Conservation (phyloP, 2,888 invertebrate species). For the Callimorpha dominula region DNA sequence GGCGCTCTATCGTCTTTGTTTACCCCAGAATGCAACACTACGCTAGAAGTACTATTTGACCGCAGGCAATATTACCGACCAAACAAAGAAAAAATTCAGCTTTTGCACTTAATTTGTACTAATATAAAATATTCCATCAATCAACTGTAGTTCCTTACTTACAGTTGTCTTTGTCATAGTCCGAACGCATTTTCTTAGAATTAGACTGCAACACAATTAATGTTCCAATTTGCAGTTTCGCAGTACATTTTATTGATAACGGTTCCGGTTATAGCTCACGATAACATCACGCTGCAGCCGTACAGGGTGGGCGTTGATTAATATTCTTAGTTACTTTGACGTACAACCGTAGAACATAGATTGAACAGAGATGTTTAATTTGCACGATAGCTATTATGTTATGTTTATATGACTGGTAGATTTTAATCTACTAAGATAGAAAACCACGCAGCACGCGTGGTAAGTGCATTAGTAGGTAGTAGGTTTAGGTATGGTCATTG, state of each 20-base stretch:
- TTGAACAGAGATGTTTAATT: constrained; percentile 5
- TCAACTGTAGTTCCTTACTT: not conserved
- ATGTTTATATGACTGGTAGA: not conserved
- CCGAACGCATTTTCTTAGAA: constrained; percentile 45
- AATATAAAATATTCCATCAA: not conserved
- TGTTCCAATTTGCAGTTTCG: constrained; percentile 45
- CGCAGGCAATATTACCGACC: too few relatives aligned
- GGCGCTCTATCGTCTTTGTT: too few relatives aligned
- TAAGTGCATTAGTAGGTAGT: not conserved
- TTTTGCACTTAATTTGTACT: too few relatives aligned
- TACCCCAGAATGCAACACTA: too few relatives aligned
- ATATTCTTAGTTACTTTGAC: constrained; percentile 28
- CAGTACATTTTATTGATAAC: constrained; percentile 49
- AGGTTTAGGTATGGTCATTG: not conserved
- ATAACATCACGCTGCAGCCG: constrained; percentile 42
- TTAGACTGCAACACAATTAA: constrained; percentile 44
- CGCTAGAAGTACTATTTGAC: too few relatives aligned
- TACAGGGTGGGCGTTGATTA: constrained; percentile 49
- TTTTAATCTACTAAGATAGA: not conserved
- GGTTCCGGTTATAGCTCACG: constrained; percentile 49
- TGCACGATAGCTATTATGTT: not conserved
- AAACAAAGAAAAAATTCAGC: too few relatives aligned
- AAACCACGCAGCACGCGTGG: not conserved
- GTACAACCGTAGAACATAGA: constrained; percentile 1
- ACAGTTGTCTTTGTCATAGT: constrained; percentile 19